These are phyloP conservation scores for Amphipyra berbera DNA, from an alignment of 2,888 invertebrate species.

Conservation along the genomic window DNA sequence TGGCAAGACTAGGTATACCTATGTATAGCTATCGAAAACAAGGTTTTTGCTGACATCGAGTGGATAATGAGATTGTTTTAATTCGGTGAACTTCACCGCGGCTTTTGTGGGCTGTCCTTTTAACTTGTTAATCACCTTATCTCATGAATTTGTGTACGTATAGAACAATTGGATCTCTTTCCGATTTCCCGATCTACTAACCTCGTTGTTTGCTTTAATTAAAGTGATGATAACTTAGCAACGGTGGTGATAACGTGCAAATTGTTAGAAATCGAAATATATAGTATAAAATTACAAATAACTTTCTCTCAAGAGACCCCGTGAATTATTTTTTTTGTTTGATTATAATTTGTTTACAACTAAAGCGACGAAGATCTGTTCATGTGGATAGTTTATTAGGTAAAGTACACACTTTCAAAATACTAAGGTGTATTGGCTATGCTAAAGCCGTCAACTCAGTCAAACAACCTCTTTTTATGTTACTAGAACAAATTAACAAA, in stretches of 20 bases:
- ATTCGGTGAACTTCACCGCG: constrained; percentile 72
- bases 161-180: constrained; percentile 63
- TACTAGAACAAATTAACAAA: constrained; percentile 1
- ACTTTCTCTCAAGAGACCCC: no score
- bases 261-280: background rate
- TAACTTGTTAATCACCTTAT: constrained; percentile 84
- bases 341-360: no score
- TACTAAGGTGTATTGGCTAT: constrained; percentile 13
- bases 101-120: constrained; percentile 74
- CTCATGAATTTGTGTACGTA: constrained; percentile 74
- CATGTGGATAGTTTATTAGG: constrained; percentile 13
- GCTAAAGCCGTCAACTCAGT: constrained; percentile 4
- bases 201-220: constrained; percentile 24
- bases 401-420: constrained; percentile 7
- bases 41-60: constrained; percentile 65
- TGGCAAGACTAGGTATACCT: no score
- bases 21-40: constrained; percentile 65
- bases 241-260: no score
- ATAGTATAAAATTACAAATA: background rate
- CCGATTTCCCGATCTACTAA: constrained; percentile 21
- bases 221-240: constrained; percentile 5
- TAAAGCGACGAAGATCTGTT: background rate
- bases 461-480: constrained; percentile 9
- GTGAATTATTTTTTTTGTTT: no score
- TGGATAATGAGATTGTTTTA: constrained; percentile 80